These are phyloP conservation scores for Asobara japonica DNA, from an alignment of 1,140 invertebrate genomes.

Conservation along the genomic window DNA sequence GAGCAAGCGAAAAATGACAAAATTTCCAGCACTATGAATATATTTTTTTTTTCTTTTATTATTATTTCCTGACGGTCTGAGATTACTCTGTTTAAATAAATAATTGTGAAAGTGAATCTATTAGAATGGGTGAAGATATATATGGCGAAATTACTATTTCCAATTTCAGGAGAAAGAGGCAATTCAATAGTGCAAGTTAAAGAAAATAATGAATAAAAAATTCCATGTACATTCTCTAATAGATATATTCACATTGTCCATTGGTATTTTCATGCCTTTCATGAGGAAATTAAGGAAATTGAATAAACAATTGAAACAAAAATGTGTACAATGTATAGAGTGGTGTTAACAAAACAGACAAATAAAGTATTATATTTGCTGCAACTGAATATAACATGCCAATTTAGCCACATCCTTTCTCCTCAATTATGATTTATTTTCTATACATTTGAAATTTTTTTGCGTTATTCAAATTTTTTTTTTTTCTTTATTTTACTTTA, in stretches of 20 bases:
- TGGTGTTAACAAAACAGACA: constrained; percentile 31
- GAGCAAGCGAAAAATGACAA: neutral
- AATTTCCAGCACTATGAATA: neutral
- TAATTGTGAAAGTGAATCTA: neutral
- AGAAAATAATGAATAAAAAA: neutral
- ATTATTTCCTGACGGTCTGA: neutral
- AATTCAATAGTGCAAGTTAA: neutral
- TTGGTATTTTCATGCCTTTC: neutral
- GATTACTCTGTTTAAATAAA: neutral
- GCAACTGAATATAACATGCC: constrained; percentile 43
- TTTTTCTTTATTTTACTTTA: constrained; percentile 46
- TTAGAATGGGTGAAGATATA: neutral
- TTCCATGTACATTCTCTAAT: neutral
- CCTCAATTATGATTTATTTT: constrained; percentile 17
- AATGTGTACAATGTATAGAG: constrained; percentile 16
- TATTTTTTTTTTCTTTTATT: neutral
- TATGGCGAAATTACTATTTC: neutral
- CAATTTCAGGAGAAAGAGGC: too few relatives aligned
- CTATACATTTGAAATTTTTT: neutral
- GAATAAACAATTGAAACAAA: constrained; percentile 8
- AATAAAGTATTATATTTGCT: constrained; percentile 63
- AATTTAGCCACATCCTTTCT: constrained; percentile 42
- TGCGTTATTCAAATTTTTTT: constrained; percentile 10
- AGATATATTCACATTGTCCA: neutral
- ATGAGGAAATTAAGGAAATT: neutral